Evolutionary conservation across 2,888 invertebrate species (phyloP), one percentile per base, ranked within the genome.

Genomic region (Euplagia quadripunctaria): DNA sequence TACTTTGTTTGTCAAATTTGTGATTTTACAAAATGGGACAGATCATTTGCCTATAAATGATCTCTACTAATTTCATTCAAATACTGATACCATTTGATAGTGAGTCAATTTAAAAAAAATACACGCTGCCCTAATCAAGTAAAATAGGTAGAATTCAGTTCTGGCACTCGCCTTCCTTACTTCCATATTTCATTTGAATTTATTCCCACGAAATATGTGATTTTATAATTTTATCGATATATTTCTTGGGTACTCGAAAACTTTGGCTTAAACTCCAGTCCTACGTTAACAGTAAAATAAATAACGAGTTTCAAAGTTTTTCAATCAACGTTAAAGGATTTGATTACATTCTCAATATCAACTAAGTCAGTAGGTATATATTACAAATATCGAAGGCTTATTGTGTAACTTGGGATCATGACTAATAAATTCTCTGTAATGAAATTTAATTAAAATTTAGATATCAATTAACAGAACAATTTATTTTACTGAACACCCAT

Each of bases 271-370:
- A 51, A 49, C 41, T 51, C 17, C 17, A 4, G 4, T 58, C 46
- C 41, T 9, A 9, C 61, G 61, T 58, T 46, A 46, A 41, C 16
- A 9, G 31, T n/a, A 70, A 65, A 61, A 51, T 58, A 49, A 58
- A 58, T 64, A 70, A 64, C 55, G 31, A 12, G 46, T 49, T 17
- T 8, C 46, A 51, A 71, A 71, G 41, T 71, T 71, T 71, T 66
- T 67, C 66, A 71, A 71, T 71, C 61, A 71, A 64, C 66, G 66
- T 14, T 51, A 63, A 42, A 65, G 61, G 66, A 41, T 66, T 66
- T 67, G 16, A 71, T 71, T 67, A 67, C 61, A 51, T 51, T 49
- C 5, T 46, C 71, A 61, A 66, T 66, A 71, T 46, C 58, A 71
- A 65, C 61, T 71, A 71, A 49, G 49, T 52, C 7, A 4, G 20